These are phyloP conservation scores for Caerostris darwini DNA, from an alignment of 1,140 invertebrate species.

Conservation along the genomic window DNA sequence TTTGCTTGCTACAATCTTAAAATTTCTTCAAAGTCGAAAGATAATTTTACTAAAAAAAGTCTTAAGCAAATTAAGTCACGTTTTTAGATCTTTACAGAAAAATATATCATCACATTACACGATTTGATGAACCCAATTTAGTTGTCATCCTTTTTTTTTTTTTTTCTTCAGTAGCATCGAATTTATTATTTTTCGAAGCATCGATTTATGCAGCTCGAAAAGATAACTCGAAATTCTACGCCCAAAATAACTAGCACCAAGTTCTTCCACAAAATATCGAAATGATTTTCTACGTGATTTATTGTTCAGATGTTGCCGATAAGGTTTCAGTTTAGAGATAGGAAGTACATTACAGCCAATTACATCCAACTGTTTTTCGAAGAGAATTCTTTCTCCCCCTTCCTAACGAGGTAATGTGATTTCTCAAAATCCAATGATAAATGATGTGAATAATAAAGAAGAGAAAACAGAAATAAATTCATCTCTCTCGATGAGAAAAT, in stretches of 20 bases:
- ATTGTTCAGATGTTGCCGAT: slow-evolving; percentile 30
- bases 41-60: too few relatives aligned
- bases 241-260: neutral
- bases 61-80: too few relatives aligned
- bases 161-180: neutral
- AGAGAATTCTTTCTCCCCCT: neutral
- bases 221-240: neutral
- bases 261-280: neutral
- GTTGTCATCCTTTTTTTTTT: neutral
- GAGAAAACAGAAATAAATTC: neutral
- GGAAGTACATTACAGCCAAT: slow-evolving; percentile 30
- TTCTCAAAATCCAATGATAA: neutral
- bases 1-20: too few relatives aligned
- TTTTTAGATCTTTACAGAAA: neutral
- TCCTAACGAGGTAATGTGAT: neutral
- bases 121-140: slow-evolving; percentile 22
- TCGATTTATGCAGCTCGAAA: neutral
- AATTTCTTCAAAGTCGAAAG: too few relatives aligned
- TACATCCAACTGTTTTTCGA: neutral
- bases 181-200: neutral
- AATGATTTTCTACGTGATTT: slow-evolving; percentile 34
- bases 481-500: neutral
- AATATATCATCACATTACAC: neutral
- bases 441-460: neutral
- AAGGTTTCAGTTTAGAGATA: slow-evolving; percentile 9